Percentiles rank a stretch among this genome's conserved stretches.
Evolutionary conservation across 2,888 invertebrate species (phyloP).

Genomic region (Monochamus alternatus): DNA sequence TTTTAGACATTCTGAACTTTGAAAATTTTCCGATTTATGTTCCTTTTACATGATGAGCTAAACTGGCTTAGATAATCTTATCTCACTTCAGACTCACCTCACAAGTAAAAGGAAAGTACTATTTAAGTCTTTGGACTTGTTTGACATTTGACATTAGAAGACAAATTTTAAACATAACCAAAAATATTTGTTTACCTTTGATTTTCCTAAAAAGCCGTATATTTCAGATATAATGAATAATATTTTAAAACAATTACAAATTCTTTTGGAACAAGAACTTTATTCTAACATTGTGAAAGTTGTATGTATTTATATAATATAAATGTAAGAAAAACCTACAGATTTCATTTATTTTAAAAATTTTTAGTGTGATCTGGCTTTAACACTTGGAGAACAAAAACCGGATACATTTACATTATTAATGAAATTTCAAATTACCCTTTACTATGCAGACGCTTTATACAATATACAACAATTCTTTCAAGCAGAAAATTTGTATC

Average conservation of each 20-base stretch:
- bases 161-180: no score
- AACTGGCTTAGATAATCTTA: no score
- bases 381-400: conserved; percentile 79
- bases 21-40: no score
- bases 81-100: no score
- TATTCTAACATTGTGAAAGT: conserved; percentile 81
- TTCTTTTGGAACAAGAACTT: conserved; percentile 80
- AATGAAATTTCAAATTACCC: conserved; percentile 79
- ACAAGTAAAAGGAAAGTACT: no score
- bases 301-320: conserved; percentile 71
- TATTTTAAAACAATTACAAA: conserved; percentile 79
- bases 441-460: conserved; percentile 82
- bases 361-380: conserved; percentile 78
- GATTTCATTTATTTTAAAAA: conserved; percentile 22
- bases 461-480: conserved; percentile 79
- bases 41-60: no score
- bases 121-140: no score
- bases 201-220: no score
- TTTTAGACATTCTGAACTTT: no score
- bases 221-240: conserved; percentile 68
- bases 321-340: not conserved
- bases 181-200: no score
- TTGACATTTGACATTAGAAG: no score
- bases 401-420: conserved; percentile 75
- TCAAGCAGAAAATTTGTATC: conserved; percentile 80